Evolutionary conservation across 1,140 invertebrate species (phyloP).

Genomic region (Heliconius hermathena): DNA sequence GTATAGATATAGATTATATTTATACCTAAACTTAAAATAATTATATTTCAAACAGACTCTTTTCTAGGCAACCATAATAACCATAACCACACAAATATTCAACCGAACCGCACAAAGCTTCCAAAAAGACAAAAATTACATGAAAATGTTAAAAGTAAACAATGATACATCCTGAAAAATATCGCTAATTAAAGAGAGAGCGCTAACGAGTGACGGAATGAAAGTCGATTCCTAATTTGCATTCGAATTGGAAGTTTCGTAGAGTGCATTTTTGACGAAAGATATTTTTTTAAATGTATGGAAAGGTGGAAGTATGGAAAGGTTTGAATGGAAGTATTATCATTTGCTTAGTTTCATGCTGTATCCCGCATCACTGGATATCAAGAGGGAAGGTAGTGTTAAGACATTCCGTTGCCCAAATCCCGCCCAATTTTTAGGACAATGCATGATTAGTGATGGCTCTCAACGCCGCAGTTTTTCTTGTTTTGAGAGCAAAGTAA

Average conservation of each 20-base stretch:
- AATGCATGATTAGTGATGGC: not conserved
- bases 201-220: conserved; percentile 36
- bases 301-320: not conserved
- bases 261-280: not conserved
- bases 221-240: conserved; percentile 47
- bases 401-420: not conserved
- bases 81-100: not conserved
- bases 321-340: not conserved
- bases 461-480: not conserved
- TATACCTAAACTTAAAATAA: not conserved
- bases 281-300: conserved; percentile 3
- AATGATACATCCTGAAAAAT: not conserved
- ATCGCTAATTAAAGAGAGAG: conserved; percentile 19
- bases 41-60: not conserved
- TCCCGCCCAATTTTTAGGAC: not conserved
- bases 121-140: not conserved
- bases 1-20: no score
- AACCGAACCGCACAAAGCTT: not conserved
- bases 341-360: not conserved
- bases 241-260: conserved; percentile 45
- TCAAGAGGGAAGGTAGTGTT: not conserved
- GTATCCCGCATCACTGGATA: no score
- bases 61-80: not conserved
- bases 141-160: conserved; percentile 2
- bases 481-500: not conserved